A percentile compares a stretch with the other conserved stretches of the same genome.
Conservation (phyloP, 2,113 vertebrate species). For the Microtus ochrogaster region DNA sequence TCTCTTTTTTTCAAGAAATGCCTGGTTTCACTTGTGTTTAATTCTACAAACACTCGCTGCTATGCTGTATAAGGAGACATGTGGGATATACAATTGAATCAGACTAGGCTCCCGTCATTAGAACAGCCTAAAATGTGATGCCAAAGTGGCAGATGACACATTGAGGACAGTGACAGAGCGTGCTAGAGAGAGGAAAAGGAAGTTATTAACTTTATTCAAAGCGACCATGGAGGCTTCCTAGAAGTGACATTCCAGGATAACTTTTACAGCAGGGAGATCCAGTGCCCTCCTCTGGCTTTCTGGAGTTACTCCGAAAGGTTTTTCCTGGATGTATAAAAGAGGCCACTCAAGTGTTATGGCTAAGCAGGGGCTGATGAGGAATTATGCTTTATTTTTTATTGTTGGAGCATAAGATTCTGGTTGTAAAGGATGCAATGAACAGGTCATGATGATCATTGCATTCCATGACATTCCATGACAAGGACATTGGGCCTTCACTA, state of each 20-base stretch:
- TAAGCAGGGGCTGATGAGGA: slow-evolving; percentile 4
- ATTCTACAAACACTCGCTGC: background rate
- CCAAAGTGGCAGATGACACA: background rate
- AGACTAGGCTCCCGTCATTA: background rate
- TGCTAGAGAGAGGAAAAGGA: background rate
- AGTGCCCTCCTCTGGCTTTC: background rate
- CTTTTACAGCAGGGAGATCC: background rate
- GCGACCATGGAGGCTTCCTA: background rate
- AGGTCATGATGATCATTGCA: background rate
- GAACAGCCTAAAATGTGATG: background rate
- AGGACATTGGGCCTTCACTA: background rate
- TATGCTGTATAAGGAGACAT: background rate
- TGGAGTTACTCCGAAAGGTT: background rate
- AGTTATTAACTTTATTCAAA: slow-evolving; percentile 33
- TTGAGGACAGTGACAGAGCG: background rate
- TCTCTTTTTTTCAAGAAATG: background rate
- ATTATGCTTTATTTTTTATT: background rate
- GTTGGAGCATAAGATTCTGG: background rate
- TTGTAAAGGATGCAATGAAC: background rate
- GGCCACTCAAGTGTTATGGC: background rate
- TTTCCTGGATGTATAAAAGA: background rate
- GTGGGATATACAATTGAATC: background rate
- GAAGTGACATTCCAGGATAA: background rate
- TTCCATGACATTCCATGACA: background rate
- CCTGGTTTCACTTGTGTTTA: slow-evolving; percentile 44